phyloP scores from a whole-genome alignment of 2,797 vertebrate species.

The Intellagama lesueurii region DNA sequence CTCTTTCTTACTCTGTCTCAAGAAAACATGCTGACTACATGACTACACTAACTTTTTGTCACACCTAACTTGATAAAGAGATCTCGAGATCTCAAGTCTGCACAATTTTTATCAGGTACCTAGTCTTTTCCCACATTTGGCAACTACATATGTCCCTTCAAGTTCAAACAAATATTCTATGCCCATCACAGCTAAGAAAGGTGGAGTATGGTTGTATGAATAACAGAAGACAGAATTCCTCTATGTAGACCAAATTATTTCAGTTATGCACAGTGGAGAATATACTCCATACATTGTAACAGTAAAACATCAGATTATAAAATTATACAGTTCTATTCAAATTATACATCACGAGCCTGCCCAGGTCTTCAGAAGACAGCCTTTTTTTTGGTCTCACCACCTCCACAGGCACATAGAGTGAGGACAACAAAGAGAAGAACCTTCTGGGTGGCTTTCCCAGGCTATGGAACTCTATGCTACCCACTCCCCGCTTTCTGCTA shows the following conservation, averaged over 20 bases:
- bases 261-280: too few relatives aligned
- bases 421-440: too few relatives aligned
- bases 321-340: neutral
- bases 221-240: neutral
- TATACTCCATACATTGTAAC: neutral
- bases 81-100: neutral
- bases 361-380: too few relatives aligned
- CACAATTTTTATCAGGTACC: neutral
- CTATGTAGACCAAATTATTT: neutral
- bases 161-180: neutral
- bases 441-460: too few relatives aligned
- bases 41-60: neutral
- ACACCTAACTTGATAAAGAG: neutral
- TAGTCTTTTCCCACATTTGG: neutral
- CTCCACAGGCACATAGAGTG: too few relatives aligned
- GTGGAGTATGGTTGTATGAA: neutral
- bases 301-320: neutral
- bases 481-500: too few relatives aligned
- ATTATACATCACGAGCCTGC: too few relatives aligned
- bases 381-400: too few relatives aligned
- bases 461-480: too few relatives aligned
- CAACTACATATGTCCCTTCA: too few relatives aligned
- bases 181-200: neutral
- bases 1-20: too few relatives aligned
- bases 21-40: too few relatives aligned